Evolutionary conservation across 2,113 vertebrate species (phyloP).

Genomic region (Hippocampus abdominalis): DNA sequence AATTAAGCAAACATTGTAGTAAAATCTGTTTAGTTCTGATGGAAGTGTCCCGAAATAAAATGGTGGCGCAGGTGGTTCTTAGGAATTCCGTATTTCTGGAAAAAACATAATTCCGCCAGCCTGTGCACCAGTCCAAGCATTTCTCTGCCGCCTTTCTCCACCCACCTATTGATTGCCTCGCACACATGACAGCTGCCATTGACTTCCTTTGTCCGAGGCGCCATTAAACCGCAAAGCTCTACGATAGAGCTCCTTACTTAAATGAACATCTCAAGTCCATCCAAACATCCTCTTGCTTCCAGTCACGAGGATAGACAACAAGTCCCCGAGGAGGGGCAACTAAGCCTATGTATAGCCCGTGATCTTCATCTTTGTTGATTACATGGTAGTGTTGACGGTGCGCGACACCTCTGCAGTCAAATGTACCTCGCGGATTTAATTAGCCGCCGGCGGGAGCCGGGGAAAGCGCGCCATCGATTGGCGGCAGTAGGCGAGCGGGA

Average conservation of each 20-base stretch:
- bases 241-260: conserved; percentile 36
- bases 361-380: conserved; percentile 48
- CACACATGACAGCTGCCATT: conserved; percentile 57
- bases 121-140: conserved; percentile 25
- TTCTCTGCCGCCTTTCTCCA: conserved; percentile 42
- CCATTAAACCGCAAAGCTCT: conserved; percentile 59
- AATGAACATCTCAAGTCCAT: conserved; percentile 34
- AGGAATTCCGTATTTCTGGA: not conserved
- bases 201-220: conserved; percentile 46
- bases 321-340: conserved; percentile 26
- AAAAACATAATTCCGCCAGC: not conserved
- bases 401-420: conserved; percentile 47
- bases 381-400: conserved; percentile 50
- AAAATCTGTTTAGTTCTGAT: too few relatives aligned
- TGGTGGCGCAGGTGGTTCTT: too few relatives aligned
- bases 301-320: conserved; percentile 29
- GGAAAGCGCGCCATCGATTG: conserved; percentile 64
- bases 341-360: conserved; percentile 27
- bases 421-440: conserved; percentile 70
- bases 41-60: too few relatives aligned
- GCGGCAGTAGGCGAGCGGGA: conserved; percentile 42
- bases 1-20: too few relatives aligned
- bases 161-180: conserved; percentile 63
- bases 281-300: conserved; percentile 4
- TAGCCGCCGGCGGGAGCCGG: conserved; percentile 42